Base-by-base conservation (phyloP, 2,113 vertebrate species). In the Channa maculata region DNA sequence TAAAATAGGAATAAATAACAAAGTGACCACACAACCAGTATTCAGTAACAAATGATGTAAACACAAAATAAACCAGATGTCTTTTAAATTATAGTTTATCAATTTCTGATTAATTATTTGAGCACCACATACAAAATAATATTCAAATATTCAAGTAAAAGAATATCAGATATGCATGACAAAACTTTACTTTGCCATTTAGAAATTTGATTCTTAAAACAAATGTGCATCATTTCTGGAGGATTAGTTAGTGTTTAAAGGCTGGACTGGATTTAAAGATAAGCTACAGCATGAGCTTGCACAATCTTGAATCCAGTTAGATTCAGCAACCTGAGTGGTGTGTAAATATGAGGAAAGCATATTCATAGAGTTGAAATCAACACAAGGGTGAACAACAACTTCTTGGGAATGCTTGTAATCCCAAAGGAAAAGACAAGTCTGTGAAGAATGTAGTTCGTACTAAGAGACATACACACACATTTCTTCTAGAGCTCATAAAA, bases 381-480 rank as follows among this genome's bases (percentile, higher is more conserved):
- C 76, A 71, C 74, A 84, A 38, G 69, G 65, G 73, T 54, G 63
- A 86, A 83, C 72, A 87, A 77, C 77, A 83, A 62, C 80, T 80
- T 84, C 77, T 63, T 52, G 77, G 76, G 75, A 86, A 85, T 83
- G 65, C 72, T 62, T 82, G 36, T 84, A 59, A 74, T 88, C 88
- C 80, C 84, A 58, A 36, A 69, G 85, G 79, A 78, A 55, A 58
- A 80, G 62, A 87, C 57, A 71, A 71, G 66, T 39, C 66, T 83
- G 60, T 78, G 71, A 87, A 77, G 57, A 86, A 75, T 59, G 70
- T 76, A 61, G 65, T 71, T 58, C 11, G 3, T 8, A 66, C 57
- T 62, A 72, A 71, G 49, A 72, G 73, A 71, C 6, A 66, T 50
- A 86, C 49, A 69, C 71, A 65, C 39, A 39, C 3, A 15, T 5